Conservation (phyloP, 2,888 invertebrate genomes). For the Crioceris asparagi region DNA sequence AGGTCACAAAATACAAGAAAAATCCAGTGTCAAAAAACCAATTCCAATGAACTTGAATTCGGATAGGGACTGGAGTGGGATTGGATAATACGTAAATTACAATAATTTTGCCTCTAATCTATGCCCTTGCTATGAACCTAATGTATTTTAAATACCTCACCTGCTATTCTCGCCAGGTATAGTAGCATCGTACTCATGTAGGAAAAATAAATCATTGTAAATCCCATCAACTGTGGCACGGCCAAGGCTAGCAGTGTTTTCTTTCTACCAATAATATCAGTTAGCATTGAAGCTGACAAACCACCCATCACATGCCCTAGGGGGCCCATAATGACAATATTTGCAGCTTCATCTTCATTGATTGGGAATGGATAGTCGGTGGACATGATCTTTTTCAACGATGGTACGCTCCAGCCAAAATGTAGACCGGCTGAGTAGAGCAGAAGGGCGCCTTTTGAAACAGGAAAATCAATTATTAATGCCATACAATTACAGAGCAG, state of each 20-base stretch:
- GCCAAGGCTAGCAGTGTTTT: constrained; percentile 18
- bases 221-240: constrained; percentile 17
- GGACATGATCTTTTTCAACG: constrained; percentile 19
- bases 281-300: constrained; percentile 15
- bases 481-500: no score
- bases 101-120: no score
- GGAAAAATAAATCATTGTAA: constrained; percentile 9
- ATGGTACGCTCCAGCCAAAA: constrained; percentile 22
- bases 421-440: constrained; percentile 20
- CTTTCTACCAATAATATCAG: constrained; percentile 23
- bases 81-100: no score
- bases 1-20: no score
- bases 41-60: no score
- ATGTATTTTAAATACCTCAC: constrained; percentile 8
- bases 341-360: constrained; percentile 21
- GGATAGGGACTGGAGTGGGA: no score
- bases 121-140: no score
- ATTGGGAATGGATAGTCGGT: constrained; percentile 20
- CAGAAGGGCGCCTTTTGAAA: no score
- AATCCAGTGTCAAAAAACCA: no score
- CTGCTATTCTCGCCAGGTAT: constrained; percentile 16
- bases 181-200: constrained; percentile 8
- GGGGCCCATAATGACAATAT: constrained; percentile 20
- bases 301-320: constrained; percentile 21
- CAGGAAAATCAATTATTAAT: no score